Base-by-base conservation (phyloP, 2,888 invertebrate genomes). In the Argyra leucocephala region DNA sequence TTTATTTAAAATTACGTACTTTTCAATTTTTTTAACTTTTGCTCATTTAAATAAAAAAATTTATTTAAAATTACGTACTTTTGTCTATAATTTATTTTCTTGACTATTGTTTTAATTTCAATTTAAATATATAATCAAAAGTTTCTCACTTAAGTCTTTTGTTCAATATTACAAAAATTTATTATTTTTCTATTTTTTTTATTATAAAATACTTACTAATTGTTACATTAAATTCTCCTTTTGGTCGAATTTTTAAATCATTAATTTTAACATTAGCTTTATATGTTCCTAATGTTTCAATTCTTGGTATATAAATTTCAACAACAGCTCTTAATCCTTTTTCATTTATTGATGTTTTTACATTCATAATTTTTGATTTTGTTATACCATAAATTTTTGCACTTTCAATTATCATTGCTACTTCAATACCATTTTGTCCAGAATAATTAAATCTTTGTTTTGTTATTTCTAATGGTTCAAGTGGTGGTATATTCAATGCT, bases 211-310 rank as follows among this genome's bases (percentile, higher is more conserved):
- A 78, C 82, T 81, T 76, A 88, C 88, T 81, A 83, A 87, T 83
- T 58, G 83, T 82, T 3, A 82, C 76, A 72, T 83, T 84, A 72
- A 84, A 85, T 37, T 77, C 76, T 48, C 87, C 87, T 69, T 81
- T 81, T 31, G 88, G 86, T 66, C 82, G 82, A 67, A 89, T 74
- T 70, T 82, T 83, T 69, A 88, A 78, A 12, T 83, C 79, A 68
- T 86, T 87, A 65, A 88, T 79, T 57, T 81, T 79, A 18, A 88
- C 87, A 67, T 85, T 83, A 0, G 84, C 87, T 70, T 83, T 82
- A 74, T 86, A 88, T 31, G 81, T 76, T 4, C 88, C 86, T 62
- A 81, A 84, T 2, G 85, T 76, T 58, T 80, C 73, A 12, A 86
- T 73, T 69, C 80, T 80, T 0, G 87, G 86, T 36, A 84, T 75